Conservation (phyloP, 2,888 invertebrate species). For the Lathronympha strigana region DNA sequence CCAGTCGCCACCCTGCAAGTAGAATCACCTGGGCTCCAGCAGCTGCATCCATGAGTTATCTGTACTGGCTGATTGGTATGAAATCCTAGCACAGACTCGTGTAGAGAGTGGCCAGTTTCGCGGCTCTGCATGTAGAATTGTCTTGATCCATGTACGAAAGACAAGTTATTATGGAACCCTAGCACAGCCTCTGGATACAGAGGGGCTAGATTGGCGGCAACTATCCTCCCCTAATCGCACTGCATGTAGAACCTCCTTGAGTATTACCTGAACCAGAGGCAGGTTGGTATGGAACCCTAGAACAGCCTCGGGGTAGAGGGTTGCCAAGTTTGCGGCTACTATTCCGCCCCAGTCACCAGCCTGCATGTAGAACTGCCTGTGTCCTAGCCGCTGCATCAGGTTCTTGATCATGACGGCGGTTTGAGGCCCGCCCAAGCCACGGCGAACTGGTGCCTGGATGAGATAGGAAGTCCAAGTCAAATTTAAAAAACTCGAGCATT, state of each 20-base stretch:
- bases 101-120: too few species aligned
- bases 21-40: slow-evolving; percentile 86
- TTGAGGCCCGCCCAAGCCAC: slow-evolving; percentile 77
- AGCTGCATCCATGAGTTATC: too few species aligned
- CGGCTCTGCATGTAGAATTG: too few species aligned
- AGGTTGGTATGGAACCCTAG: slow-evolving; percentile 51
- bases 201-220: too few species aligned
- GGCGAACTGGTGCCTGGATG: slow-evolving; percentile 74
- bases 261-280: too few species aligned
- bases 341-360: slow-evolving; percentile 91
- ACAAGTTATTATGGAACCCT: slow-evolving; percentile 45
- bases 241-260: too few species aligned
- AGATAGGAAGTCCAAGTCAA: background rate
- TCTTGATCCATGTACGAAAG: slow-evolving; percentile 15
- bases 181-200: too few species aligned
- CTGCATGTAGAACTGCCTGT: slow-evolving; percentile 86
- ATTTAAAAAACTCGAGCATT: background rate
- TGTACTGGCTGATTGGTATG: too few species aligned
- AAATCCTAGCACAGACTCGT: too few species aligned
- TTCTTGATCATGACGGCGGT: slow-evolving; percentile 85
- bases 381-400: slow-evolving; percentile 88
- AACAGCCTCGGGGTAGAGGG: slow-evolving; percentile 84
- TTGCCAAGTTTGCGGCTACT: slow-evolving; percentile 84
- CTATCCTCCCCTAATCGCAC: too few species aligned
- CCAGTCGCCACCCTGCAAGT: slow-evolving; percentile 91